Conservation (phyloP, 2,113 vertebrate genomes). For the Pica pica region DNA sequence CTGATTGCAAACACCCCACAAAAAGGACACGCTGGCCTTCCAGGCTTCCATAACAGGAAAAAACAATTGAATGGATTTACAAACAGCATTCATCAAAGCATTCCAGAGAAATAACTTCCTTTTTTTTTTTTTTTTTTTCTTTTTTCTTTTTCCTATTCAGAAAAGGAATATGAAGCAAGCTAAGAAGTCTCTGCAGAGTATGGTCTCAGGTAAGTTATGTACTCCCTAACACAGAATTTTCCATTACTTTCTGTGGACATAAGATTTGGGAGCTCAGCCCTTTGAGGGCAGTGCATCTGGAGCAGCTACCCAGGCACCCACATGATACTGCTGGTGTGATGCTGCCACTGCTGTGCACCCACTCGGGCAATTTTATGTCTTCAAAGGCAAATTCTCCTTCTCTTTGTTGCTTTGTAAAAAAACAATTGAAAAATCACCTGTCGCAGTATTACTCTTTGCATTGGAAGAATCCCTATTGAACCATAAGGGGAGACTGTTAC, state of each 20-base stretch:
- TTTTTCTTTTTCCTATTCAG: background rate
- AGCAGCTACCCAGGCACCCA: rapidly evolving
- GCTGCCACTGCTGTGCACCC: background rate
- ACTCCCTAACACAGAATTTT: background rate
- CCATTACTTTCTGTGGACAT: background rate
- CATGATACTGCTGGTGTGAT: background rate
- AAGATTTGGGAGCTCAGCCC: background rate
- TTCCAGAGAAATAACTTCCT: background rate
- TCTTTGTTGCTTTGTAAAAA: background rate
- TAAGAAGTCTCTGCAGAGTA: background rate
- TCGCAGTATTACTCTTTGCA: background rate
- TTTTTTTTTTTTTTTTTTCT: too few species aligned
- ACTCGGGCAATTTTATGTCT: background rate
- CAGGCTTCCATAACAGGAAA: background rate
- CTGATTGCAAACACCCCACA: background rate
- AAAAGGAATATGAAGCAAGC: background rate
- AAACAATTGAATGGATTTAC: background rate
- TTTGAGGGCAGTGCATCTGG: background rate
- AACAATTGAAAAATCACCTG: background rate
- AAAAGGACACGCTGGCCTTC: background rate
- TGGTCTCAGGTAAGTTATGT: background rate
- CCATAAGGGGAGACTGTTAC: background rate
- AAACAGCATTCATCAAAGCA: background rate
- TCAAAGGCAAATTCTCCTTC: background rate
- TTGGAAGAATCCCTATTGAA: background rate